Evolutionary conservation across 2,888 invertebrate genomes (phyloP).

Genomic region (Amphipyra berbera): DNA sequence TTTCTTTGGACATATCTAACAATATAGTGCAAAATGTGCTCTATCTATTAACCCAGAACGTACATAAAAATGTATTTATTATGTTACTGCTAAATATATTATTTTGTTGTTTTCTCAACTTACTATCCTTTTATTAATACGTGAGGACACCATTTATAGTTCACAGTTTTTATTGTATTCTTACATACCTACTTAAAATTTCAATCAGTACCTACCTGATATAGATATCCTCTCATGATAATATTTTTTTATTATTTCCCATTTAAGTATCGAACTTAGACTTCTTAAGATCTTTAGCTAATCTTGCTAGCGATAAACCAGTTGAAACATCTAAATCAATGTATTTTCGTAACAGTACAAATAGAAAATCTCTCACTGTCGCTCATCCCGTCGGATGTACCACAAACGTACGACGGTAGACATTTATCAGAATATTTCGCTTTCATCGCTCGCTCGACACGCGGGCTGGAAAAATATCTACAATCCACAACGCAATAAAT

Average conservation of each 20-base stretch:
- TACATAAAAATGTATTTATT: neutral
- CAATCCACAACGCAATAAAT: constrained; percentile 53
- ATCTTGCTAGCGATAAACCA: too few species aligned
- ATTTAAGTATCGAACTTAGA: too few species aligned
- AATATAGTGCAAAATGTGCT: neutral
- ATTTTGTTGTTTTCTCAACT: neutral
- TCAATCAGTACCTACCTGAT: too few species aligned
- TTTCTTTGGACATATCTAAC: neutral
- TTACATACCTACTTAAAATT: too few species aligned
- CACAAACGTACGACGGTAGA: constrained; percentile 21
- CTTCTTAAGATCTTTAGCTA: too few species aligned
- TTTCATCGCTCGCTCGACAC: constrained; percentile 37
- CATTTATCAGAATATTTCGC: constrained; percentile 40
- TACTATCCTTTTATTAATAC: too few species aligned
- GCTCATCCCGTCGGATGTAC: constrained; percentile 27
- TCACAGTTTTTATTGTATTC: too few species aligned
- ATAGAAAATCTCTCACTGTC: constrained; percentile 28
- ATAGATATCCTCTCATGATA: too few species aligned
- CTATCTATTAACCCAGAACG: neutral
- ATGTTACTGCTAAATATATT: neutral
- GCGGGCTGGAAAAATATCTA: constrained; percentile 42
- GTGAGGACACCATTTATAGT: too few species aligned
- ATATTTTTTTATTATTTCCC: too few species aligned
- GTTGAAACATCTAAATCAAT: constrained; percentile 25
- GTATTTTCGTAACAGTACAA: constrained; percentile 39